Evolutionary conservation across 1,140 invertebrate genomes (phyloP), one percentile per base, ranked within the genome.

Genomic region (Brachionus sp.): DNA sequence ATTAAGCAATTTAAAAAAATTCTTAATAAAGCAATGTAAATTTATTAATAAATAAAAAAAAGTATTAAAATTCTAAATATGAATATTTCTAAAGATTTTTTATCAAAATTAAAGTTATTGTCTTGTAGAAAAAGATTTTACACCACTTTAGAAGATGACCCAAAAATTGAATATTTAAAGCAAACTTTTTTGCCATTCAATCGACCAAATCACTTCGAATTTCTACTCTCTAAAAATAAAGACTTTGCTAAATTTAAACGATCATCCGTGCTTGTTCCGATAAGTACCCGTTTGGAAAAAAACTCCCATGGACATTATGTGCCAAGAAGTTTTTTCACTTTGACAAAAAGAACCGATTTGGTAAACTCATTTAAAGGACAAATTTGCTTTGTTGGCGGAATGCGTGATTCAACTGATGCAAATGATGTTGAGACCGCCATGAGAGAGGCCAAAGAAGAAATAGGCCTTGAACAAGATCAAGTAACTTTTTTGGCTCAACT

Each of bases 381-480:
- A 39, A 68, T 85, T 2, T 80, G 80, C 10, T 85, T 85, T 75
- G 83, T 83, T 33, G 84, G 84, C n/a, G 84, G 84, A 13, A 85
- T 53, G 80, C 42, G 82, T 16, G 84, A 85, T 42, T 16, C 53
- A 19, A 19, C 6, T 39, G 84, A 85, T 25, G 42, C 5, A 19
- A 77, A 84, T n/a, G 84, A 83, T 25, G 66, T 84, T 19, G 73
- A 82, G 35, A 85, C 84, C 19, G 68, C 84, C 6, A 19, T 85
- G 25, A 53, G 84, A 62, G 84, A 85, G 68, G 84, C 84, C 19
- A 35, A 66, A 12, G 84, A 85, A 68, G 84, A 85, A 66, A 84
- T 85, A 50, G 84, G 84, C 7, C 53, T 85, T 13, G 44, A 84
- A 10, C 73, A 73, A 10, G 19, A 44, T 16, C 53, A 82, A 23